Conservation (phyloP, 2,113 vertebrate species). For the Phainopepla nitens region DNA sequence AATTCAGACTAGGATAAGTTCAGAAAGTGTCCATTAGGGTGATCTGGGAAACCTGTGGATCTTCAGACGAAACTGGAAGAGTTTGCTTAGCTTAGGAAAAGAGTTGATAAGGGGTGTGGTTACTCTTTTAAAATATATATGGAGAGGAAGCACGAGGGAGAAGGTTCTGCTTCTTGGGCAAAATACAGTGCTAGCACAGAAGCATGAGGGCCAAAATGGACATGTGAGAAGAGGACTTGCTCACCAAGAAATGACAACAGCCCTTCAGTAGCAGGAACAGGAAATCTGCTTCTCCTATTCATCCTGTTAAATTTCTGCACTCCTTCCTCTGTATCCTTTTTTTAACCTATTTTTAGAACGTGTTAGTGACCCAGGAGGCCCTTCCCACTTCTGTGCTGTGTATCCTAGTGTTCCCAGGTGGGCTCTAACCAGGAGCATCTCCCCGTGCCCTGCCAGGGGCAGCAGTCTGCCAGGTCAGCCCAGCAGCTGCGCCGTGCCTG, state of each 20-base stretch:
- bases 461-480: background rate
- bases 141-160: background rate
- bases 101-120: background rate
- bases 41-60: background rate
- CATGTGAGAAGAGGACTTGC: background rate
- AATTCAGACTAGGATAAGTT: background rate
- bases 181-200: background rate
- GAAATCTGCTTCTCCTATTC: background rate
- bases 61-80: background rate
- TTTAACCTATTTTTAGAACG: background rate
- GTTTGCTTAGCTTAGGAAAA: background rate
- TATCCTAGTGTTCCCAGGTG: background rate
- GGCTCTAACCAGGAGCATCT: fast-evolving
- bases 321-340: background rate
- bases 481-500: background rate
- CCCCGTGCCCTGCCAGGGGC: background rate
- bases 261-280: background rate
- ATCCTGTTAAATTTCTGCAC: background rate
- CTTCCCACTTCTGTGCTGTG: background rate
- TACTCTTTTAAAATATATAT: background rate
- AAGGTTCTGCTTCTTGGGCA: background rate
- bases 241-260: background rate
- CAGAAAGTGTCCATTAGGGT: background rate
- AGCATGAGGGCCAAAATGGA: background rate
- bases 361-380: background rate